Conservation (phyloP, 2,888 invertebrate genomes). For the Isoperla grammatica region DNA sequence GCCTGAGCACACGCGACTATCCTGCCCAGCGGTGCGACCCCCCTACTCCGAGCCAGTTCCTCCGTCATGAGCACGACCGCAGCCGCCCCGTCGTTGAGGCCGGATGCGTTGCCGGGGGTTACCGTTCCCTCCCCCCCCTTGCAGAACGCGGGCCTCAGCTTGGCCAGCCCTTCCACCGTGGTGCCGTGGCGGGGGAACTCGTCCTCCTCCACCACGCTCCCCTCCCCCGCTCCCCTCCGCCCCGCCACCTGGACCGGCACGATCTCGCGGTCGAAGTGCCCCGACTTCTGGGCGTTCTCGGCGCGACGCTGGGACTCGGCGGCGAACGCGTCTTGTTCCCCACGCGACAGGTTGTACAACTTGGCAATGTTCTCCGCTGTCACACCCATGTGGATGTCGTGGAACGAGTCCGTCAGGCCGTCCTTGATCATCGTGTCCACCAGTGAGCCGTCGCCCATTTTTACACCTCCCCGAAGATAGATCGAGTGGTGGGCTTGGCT, state of each 20-base stretch:
- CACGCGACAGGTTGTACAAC: constrained; percentile 56
- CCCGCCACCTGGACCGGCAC: constrained; percentile 54
- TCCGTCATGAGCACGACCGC: constrained; percentile 69
- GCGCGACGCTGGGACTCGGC: constrained; percentile 60
- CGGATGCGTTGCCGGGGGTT: constrained; percentile 74
- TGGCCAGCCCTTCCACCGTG: constrained; percentile 54
- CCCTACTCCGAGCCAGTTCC: constrained; percentile 50
- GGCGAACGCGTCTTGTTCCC: constrained; percentile 67
- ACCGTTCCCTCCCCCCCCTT: constrained; percentile 63
- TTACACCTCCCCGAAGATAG: constrained; percentile 56
- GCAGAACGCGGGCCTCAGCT: constrained; percentile 59
- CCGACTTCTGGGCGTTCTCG: constrained; percentile 54
- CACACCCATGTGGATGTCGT: constrained; percentile 70
- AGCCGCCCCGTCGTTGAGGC: constrained; percentile 86
- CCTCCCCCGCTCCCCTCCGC: constrained; percentile 44
- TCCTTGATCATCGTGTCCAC: constrained; percentile 62
- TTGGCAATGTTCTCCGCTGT: constrained; percentile 76
- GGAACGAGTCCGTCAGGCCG: constrained; percentile 70
- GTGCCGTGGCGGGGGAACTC: constrained; percentile 63
- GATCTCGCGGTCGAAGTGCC: constrained; percentile 65
- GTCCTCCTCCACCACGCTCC: constrained; percentile 52
- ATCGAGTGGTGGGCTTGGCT: constrained; percentile 64
- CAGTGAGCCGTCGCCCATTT: constrained; percentile 59
- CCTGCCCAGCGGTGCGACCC: constrained; percentile 61
- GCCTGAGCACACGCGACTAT: constrained; percentile 70